Conservation (phyloP, 1,140 invertebrate species). For the Pseudobourletiella spinata region DNA sequence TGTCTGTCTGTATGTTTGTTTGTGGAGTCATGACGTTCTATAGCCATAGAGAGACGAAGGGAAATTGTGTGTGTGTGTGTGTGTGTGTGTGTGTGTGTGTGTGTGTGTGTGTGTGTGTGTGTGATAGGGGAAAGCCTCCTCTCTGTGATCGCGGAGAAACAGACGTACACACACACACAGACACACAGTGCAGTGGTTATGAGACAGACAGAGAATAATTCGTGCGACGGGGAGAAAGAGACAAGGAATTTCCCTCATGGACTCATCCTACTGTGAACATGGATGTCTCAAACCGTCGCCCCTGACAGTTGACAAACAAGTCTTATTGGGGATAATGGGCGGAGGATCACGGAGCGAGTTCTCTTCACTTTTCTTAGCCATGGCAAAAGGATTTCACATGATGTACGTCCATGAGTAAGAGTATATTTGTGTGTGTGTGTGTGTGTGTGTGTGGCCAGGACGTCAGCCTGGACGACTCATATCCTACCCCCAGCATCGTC, state of each 20-base stretch:
- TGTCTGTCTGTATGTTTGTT: no score
- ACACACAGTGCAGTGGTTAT: neutral
- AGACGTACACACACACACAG: neutral
- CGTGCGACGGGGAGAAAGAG: conserved; percentile 24
- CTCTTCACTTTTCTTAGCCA: conserved; percentile 3
- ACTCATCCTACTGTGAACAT: conserved; percentile 31
- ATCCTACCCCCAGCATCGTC: no score
- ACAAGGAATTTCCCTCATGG: conserved; percentile 35
- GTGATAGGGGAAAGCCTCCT: neutral
- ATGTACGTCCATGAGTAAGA: no score
- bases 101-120: no score
- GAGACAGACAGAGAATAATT: conserved; percentile 14
- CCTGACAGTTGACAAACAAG: conserved; percentile 35
- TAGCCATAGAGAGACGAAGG: no score
- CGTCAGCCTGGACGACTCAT: no score
- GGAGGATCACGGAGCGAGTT: neutral
- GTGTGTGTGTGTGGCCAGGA: no score
- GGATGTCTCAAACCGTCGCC: conserved; percentile 25
- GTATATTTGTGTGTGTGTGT: no score
- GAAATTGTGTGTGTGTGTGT: no score
- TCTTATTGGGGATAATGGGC: conserved; percentile 22
- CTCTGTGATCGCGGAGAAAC: neutral
- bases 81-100: no score
- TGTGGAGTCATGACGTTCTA: no score
- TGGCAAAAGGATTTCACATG: no score